Evolutionary conservation across 1,140 invertebrate species (phyloP), one percentile per base, ranked within the genome.

Genomic region (Eriosoma lanigerum): DNA sequence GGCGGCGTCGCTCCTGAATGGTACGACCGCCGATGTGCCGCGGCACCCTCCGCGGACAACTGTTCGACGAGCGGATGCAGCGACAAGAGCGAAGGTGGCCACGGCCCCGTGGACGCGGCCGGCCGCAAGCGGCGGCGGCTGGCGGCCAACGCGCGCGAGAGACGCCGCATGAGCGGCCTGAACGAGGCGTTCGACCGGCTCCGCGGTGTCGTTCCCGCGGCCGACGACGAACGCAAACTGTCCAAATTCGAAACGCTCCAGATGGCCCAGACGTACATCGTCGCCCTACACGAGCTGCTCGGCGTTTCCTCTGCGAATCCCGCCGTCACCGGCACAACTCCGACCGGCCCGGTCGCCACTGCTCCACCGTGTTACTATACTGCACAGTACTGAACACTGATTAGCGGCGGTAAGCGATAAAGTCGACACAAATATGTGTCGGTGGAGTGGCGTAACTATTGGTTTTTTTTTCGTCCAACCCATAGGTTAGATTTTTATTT

Each of bases 171-270:
- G 96, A 94, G 97, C 86, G 96, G 95, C 85, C 87, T 98, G 62
- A 98, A 98, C 85, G 92, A 94, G 82, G 96, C 96, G 0, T 98
- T 98, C 85, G 96, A 98, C 85, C 88, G 93, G 81, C 89, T 99
- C 0, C 88, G 97, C 52, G 90, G 92, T 5, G 96, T 97, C 82
- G 88, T 99, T 5, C 96, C 96, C 0, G 87, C 97, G 38, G 94
- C 94, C 0, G 94, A 95, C 83, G 73, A 56, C 32, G 94, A 98
- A 84, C 89, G 94, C 38, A 95, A 98, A 85, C 87, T 98, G 8
- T 98, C 96, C 26, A 99, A 99, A 85, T 98, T 96, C 86, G 97
- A 98, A 86, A 98, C 96, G 0, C 87, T 99, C 1, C 96, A 98
- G 87, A 98, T 98, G 96, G 97, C 97, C 0, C 96, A 98, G 84